Percentiles rank a stretch among this genome's conserved stretches.
Evolutionary conservation across 2,797 vertebrate genomes (phyloP).

Genomic region (Arctocebus calabarensis): DNA sequence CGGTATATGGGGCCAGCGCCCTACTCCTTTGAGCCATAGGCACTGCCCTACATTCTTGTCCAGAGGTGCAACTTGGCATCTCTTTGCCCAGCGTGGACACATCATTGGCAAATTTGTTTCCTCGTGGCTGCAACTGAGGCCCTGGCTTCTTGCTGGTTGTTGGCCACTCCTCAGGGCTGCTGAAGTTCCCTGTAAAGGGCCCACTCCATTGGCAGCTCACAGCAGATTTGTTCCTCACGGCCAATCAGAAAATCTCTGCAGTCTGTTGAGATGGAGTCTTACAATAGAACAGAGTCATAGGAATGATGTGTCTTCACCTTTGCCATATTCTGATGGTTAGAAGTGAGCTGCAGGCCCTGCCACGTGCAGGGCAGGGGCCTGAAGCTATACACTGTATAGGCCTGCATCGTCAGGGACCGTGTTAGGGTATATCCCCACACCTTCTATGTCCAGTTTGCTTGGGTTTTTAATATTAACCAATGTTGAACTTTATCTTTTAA

Average conservation of each 20-base stretch:
- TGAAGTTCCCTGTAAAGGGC: fast-evolving
- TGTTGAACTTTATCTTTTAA: neutral
- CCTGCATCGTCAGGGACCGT: too few species aligned
- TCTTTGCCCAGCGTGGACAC: neutral
- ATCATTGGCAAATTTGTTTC: neutral
- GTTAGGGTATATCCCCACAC: neutral
- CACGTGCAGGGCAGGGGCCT: neutral
- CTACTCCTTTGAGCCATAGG: too few species aligned
- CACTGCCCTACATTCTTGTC: neutral
- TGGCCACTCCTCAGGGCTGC: neutral
- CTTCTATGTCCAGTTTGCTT: neutral
- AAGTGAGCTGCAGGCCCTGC: neutral
- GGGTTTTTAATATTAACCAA: neutral
- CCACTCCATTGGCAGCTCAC: neutral
- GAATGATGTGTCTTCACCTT: neutral
- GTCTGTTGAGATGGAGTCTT: neutral
- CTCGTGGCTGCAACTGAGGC: neutral
- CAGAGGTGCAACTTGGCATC: neutral
- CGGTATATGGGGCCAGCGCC: too few species aligned
- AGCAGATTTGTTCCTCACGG: neutral
- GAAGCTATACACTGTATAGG: too few species aligned
- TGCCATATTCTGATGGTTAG: too few species aligned
- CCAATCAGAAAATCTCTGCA: neutral
- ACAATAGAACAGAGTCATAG: neutral
- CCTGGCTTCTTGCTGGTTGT: neutral